Evolutionary conservation across 2,113 vertebrate species (phyloP).

Genomic region (Thermophis baileyi): DNA sequence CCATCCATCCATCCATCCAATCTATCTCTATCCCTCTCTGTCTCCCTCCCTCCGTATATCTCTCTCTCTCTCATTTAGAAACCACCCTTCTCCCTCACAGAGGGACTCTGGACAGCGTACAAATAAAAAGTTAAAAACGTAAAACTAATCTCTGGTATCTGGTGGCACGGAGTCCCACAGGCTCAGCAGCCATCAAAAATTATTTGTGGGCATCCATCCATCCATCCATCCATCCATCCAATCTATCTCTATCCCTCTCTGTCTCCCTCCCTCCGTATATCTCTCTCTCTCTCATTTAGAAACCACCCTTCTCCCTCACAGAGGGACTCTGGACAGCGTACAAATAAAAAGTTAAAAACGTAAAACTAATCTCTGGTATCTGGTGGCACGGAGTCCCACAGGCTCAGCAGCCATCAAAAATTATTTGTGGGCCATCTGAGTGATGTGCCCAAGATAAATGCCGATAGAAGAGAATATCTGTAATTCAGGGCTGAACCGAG

Average conservation of each 20-base stretch:
- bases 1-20: too few relatives aligned
- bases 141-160: background rate
- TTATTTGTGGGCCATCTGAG: background rate
- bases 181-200: background rate
- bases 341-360: background rate
- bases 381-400: background rate
- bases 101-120: background rate
- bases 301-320: background rate
- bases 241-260: background rate
- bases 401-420: background rate
- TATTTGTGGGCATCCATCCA: background rate
- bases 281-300: background rate
- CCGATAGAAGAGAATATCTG: background rate
- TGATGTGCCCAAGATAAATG: background rate
- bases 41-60: too few relatives aligned
- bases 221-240: too few relatives aligned
- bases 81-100: background rate
- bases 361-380: background rate
- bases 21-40: background rate
- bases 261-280: too few relatives aligned
- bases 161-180: background rate
- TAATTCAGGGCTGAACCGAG: background rate
- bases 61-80: background rate
- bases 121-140: background rate
- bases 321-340: background rate